Evolutionary conservation across 2,888 invertebrate genomes (phyloP), one percentile per base, ranked within the genome.

Genomic region (Cremastinae sp.): DNA sequence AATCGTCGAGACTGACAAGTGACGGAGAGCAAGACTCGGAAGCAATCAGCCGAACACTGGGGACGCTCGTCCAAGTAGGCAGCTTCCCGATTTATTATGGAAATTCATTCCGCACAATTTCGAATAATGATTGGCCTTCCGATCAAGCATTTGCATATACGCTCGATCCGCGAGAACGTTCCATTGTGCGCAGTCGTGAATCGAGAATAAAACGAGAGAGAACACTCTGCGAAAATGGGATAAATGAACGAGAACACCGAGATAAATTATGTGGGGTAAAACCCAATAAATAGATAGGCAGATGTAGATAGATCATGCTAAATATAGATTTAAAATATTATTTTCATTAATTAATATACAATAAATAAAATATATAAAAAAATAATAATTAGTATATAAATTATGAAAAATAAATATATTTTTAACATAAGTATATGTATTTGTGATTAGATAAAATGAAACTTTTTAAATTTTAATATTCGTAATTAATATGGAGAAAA

Each of bases 41-140:
- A 76, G 47, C 49, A 54, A 71, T 70, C 68, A 16, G 59, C 66
- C 53, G 49, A 59, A 73, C 62, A 64, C 20, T 45, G 62, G 20
- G 59, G 56, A 54, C 58, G 49, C 70, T 47, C 70, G 75, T 78
- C 77, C 78, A 74, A 75, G 74, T 75, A 20, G 74, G 72, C 10
- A 58, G 20, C 56, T 12, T 61, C 74, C 49, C 64, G 43, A 43
- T 68, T 76, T 49, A 69, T 74, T 58, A 75, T 73, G 69, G 45
- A 54, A 69, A 73, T 65, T 28, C 1, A 64, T 68, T 45, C 56
- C 8, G 12, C 53, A 51, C 59, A 65, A 43, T 65, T 70, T 36
- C 10, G 16, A 69, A 18, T 73, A 69, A 65, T 38, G 64, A 69
- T 47, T 47, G 64, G 51, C 47, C 53, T 61, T 69, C 47, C 38